Evolutionary conservation across 2,113 vertebrate species (phyloP).

Genomic region (Mus pahari): DNA sequence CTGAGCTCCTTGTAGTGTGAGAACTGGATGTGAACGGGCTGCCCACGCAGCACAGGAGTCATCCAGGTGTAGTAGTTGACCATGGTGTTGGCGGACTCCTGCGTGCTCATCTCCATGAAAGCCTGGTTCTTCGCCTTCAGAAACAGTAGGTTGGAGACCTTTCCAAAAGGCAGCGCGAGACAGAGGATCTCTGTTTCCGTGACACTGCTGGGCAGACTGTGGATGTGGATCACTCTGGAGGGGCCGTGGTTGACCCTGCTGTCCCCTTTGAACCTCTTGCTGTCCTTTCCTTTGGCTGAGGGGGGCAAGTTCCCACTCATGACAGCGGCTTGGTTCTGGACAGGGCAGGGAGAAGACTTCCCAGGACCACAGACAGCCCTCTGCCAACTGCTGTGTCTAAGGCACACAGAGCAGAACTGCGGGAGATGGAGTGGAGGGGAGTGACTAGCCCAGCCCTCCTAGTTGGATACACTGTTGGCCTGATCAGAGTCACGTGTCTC

Average conservation of each 20-base stretch:
- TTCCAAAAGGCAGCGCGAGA: not conserved
- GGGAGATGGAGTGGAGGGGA: too few species aligned
- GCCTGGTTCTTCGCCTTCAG: slow-evolving; percentile 94
- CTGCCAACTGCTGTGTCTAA: slow-evolving; percentile 7
- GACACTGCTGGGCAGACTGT: slow-evolving; percentile 91
- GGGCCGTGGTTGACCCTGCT: slow-evolving; percentile 90
- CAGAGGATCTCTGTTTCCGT: slow-evolving; percentile 77
- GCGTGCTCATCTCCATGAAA: slow-evolving; percentile 96
- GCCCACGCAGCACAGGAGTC: slow-evolving; percentile 91
- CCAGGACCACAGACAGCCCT: slow-evolving; percentile 88
- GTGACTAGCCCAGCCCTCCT: not conserved
- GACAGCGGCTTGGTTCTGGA: slow-evolving; percentile 76
- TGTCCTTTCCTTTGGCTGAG: slow-evolving; percentile 96
- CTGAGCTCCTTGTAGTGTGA: slow-evolving; percentile 99
- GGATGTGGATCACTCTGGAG: slow-evolving; percentile 93
- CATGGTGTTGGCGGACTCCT: slow-evolving; percentile 95
- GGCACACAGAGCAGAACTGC: not conserved
- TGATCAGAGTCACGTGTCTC: not conserved
- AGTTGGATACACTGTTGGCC: not conserved
- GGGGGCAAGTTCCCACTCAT: slow-evolving; percentile 92
- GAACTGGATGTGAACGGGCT: slow-evolving; percentile 97
- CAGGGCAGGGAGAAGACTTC: not conserved
- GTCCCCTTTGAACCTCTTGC: slow-evolving; percentile 97
- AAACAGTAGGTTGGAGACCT: slow-evolving; percentile 97
- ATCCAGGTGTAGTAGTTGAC: slow-evolving; percentile 95